Percentiles rank a stretch among this genome's conserved stretches.
These are phyloP conservation scores for Chorisops tibialis DNA, from an alignment of 2,888 invertebrate species.

Conservation along the genomic window DNA sequence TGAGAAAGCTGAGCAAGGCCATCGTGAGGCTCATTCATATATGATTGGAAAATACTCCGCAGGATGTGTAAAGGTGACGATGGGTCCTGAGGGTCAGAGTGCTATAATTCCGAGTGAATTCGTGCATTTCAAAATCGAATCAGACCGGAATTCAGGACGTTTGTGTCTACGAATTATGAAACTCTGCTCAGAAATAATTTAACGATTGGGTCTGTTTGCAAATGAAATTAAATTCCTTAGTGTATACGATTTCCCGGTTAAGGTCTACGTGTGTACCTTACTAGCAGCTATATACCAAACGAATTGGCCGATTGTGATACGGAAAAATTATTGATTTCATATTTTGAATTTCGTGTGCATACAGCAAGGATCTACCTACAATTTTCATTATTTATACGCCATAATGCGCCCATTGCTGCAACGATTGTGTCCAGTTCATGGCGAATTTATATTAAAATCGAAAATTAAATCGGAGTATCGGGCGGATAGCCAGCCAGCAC, in stretches of 20 bases:
- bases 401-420: no score
- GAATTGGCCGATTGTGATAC: not conserved
- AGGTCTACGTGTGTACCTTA: not conserved
- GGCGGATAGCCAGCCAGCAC: no score
- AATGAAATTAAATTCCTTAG: conserved; percentile 30
- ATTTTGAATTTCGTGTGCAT: no score
- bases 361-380: no score
- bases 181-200: conserved; percentile 28
- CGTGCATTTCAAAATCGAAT: conserved; percentile 7
- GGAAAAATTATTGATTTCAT: conserved; percentile 1
- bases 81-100: not conserved
- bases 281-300: not conserved
- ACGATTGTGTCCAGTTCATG: no score
- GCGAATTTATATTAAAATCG: no score
- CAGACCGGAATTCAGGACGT: not conserved
- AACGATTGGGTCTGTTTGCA: conserved; percentile 28
- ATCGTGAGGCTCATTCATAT: conserved; percentile 8
- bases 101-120: conserved; percentile 9
- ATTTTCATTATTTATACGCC: no score
- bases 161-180: conserved; percentile 17
- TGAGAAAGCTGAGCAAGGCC: not conserved
- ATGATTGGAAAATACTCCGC: conserved; percentile 10
- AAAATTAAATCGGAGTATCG: no score
- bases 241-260: conserved; percentile 13
- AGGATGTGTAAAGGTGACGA: conserved; percentile 7